Evolutionary conservation across 1,140 invertebrate species (phyloP).

Genomic region (Varroa destructor): DNA sequence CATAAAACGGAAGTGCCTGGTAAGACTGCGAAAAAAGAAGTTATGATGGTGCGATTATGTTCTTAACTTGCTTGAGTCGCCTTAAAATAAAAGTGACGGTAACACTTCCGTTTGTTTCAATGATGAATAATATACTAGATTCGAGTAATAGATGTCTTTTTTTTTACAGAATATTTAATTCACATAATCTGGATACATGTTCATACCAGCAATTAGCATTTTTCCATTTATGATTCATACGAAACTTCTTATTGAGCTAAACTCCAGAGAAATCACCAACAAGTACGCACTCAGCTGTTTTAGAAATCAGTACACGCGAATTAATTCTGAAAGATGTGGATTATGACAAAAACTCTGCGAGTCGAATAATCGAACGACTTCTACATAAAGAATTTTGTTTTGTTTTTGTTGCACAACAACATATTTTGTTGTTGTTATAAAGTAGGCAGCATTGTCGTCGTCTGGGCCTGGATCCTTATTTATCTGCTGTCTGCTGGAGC

Average conservation of each 20-base stretch:
- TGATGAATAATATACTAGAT: neutral
- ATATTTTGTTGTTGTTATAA: neutral
- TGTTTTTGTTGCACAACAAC: too few relatives aligned
- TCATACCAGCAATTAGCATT: too few relatives aligned
- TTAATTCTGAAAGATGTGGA: too few relatives aligned
- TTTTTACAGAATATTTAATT: neutral
- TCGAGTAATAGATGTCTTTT: neutral
- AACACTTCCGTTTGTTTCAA: neutral
- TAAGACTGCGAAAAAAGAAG: neutral
- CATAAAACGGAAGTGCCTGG: constrained; percentile 6
- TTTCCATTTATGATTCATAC: too few relatives aligned
- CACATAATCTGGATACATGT: too few relatives aligned
- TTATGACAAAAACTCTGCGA: too few relatives aligned
- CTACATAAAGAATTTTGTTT: too few relatives aligned
- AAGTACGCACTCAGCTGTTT: too few relatives aligned
- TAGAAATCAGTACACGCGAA: too few relatives aligned
- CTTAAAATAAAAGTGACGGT: neutral
- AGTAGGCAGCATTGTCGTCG: neutral
- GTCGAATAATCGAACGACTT: too few relatives aligned
- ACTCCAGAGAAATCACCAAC: too few relatives aligned
- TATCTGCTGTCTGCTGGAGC: constrained; percentile 2
- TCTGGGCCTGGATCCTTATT: constrained; percentile 1
- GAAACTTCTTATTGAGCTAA: too few relatives aligned
- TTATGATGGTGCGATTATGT: neutral
- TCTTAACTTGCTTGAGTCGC: neutral